Evolutionary conservation across 2,888 invertebrate species (phyloP).

Genomic region (Aspidiotus rigidus): DNA sequence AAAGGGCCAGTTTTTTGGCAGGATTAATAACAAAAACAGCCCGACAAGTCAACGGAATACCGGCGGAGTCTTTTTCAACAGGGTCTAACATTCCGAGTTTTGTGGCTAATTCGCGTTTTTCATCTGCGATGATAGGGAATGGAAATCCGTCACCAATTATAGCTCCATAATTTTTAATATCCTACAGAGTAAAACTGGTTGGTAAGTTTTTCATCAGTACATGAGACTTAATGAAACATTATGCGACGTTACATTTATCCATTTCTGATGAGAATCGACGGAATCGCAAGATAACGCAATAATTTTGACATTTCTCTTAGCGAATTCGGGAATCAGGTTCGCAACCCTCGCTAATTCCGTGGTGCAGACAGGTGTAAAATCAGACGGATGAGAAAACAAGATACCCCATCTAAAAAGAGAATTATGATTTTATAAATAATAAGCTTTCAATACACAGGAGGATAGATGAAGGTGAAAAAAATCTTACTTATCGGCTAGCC

Average conservation of each 20-base stretch:
- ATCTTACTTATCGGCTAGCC: conserved; percentile 63
- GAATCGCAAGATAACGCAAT: conserved; percentile 73
- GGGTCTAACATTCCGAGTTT: conserved; percentile 71
- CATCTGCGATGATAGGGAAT: conserved; percentile 75
- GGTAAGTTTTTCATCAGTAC: neutral
- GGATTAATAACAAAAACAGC: conserved; percentile 74
- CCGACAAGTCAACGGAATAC: conserved; percentile 60
- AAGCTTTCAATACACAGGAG: neutral
- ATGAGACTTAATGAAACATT: neutral
- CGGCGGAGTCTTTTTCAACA: conserved; percentile 55
- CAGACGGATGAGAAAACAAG: conserved; percentile 78
- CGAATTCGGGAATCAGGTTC: conserved; percentile 58
- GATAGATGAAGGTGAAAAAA: neutral
- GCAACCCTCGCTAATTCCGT: conserved; percentile 72
- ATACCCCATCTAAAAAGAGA: conserved; percentile 64
- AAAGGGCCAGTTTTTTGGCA: conserved; percentile 64
- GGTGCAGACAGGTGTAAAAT: conserved; percentile 84
- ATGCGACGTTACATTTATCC: conserved; percentile 54
- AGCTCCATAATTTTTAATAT: conserved; percentile 59
- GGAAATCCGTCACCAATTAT: conserved; percentile 65
- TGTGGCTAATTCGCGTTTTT: conserved; percentile 59
- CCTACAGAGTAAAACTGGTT: conserved; percentile 42
- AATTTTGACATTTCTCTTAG: conserved; percentile 61
- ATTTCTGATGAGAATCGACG: conserved; percentile 61
- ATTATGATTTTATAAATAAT: neutral